Evolutionary conservation across 92 coral and sea anemone species (phyloP), one percentile per base, ranked within the genome.

Genomic region (Zoanthus sansibaricus): DNA sequence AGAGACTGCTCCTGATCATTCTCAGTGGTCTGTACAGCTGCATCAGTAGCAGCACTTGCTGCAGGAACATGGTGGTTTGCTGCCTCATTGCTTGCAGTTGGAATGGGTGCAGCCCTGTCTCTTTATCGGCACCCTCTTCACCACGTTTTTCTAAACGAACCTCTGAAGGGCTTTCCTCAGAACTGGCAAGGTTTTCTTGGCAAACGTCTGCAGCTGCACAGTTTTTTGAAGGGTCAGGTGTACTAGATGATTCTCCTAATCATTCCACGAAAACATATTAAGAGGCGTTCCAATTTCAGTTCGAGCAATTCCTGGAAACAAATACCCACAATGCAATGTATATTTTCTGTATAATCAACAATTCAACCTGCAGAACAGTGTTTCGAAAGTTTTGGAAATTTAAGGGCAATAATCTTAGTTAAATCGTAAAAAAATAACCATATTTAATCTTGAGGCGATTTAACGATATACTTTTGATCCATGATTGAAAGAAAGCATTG

Each of bases 1-100:
- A 30, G n/a, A 73, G 48, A 73, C 64, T 69, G 37, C 71, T 83
- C 78, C 66, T 30, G 71, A 17, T 58, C 82, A 17, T 62, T 17
- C 67, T 74, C 70, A 56, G 88, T 84, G 66, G 69, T 62, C 82
- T 85, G 88, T 59, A 75, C 88, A 85, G 89, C 90, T 42, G 90
- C 86, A 68, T 79, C 90, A 78, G 90, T 25, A 71, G 76, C 74
- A 72, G 79, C 59, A 37, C 66, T 79, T 25, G 90, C 46, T 79
- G 18, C 86, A 78, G 86, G 49, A 12, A 21, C 90, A 48, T 55
- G 91, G 82, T 16, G 87, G 87, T 59, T 88, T 76, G 91, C 87
- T 70, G 77, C 56, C 72, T 59, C 87, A 62, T 83, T 52, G 83
- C 56, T 48, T 14, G 88, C 75, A 82, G 86, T 30, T 82, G 86